These are phyloP conservation scores for Hypotaenidia philippensis DNA, from an alignment of 2,797 vertebrate genomes.

Conservation along the genomic window DNA sequence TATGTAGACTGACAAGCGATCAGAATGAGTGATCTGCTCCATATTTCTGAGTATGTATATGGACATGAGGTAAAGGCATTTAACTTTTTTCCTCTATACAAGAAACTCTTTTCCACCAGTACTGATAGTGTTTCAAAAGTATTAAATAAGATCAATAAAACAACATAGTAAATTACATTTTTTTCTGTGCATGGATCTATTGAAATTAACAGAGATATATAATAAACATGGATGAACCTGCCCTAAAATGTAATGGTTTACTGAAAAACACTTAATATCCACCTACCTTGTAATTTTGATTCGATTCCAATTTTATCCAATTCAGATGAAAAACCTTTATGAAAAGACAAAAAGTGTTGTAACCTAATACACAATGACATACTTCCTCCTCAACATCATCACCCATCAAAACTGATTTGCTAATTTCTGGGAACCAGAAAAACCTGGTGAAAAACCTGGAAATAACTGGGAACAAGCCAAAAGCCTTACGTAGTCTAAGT, in stretches of 20 bases:
- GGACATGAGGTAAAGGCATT: background rate
- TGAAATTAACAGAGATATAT: background rate
- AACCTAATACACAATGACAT: background rate
- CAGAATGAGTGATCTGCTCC: no score
- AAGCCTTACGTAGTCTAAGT: background rate
- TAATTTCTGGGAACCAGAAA: background rate
- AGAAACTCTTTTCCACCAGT: background rate
- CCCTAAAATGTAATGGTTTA: background rate
- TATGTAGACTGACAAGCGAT: background rate
- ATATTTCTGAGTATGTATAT: background rate
- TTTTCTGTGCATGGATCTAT: background rate
- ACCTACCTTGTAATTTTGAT: constrained; percentile 93
- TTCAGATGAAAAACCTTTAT: constrained; percentile 87
- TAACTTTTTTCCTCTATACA: background rate
- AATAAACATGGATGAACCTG: background rate
- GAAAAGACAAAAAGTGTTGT: background rate
- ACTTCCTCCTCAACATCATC: background rate
- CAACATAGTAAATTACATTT: background rate
- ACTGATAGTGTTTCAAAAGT: background rate
- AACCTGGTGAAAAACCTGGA: background rate
- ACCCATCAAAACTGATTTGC: background rate
- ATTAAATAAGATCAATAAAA: background rate
- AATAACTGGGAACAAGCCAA: background rate
- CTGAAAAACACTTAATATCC: background rate
- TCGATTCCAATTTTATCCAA: constrained; percentile 93